phyloP scores from a whole-genome alignment of 1,140 invertebrate genomes.

The Drosophila parabipectinata region DNA sequence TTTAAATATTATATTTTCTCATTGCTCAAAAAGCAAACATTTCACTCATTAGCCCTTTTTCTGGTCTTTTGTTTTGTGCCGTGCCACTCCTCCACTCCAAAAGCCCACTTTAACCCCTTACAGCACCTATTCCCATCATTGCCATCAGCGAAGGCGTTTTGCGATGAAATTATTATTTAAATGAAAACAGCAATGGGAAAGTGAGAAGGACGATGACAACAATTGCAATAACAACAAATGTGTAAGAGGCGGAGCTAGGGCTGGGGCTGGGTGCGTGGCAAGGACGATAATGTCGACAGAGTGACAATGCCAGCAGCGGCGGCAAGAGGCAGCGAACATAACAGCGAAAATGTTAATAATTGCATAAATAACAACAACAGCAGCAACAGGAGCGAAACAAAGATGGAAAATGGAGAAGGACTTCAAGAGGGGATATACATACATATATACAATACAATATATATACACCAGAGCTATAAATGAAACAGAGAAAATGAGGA shows the following conservation, averaged over 20 bases:
- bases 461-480: constrained; percentile 47
- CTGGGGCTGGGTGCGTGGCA: constrained; percentile 1
- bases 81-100: background rate
- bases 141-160: constrained; percentile 60
- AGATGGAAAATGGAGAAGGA: constrained; percentile 23
- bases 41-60: constrained; percentile 49
- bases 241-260: background rate
- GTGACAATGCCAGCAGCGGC: constrained; percentile 36
- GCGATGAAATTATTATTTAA: constrained; percentile 82
- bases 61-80: constrained; percentile 20
- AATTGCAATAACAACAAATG: constrained; percentile 61
- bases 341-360: constrained; percentile 79
- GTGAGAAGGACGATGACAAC: constrained; percentile 48
- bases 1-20: constrained; percentile 33
- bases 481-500: constrained; percentile 51
- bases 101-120: constrained; percentile 14
- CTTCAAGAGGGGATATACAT: constrained; percentile 4
- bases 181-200: constrained; percentile 72
- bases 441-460: background rate
- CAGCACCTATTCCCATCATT: constrained; percentile 3
- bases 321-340: constrained; percentile 33
- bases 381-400: constrained; percentile 47
- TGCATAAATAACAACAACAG: constrained; percentile 80
- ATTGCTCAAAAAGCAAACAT: constrained; percentile 32
- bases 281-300: constrained; percentile 44